phyloP scores from a whole-genome alignment of 1,140 invertebrate genomes.

The Ostrea denselamellosa region DNA sequence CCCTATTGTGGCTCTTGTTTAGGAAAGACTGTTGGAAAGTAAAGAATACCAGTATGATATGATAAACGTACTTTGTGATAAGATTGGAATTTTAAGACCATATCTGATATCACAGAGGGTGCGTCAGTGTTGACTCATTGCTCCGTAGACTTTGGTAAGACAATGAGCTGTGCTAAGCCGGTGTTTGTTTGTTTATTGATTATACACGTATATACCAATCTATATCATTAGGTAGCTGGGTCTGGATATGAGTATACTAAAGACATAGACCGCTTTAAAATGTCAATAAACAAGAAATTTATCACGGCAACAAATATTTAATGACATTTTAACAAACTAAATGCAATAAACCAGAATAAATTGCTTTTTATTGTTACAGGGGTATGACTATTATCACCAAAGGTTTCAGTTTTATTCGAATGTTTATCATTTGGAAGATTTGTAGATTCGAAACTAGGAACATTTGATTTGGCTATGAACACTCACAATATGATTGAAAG shows the following conservation, averaged over 20 bases:
- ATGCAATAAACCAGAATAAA: slow-evolving; percentile 22
- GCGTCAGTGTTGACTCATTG: not conserved
- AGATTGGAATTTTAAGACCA: not conserved
- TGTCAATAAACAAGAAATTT: slow-evolving; percentile 31
- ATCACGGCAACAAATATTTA: slow-evolving; percentile 16
- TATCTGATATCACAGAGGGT: not conserved
- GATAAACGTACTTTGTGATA: too few relatives aligned
- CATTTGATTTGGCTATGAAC: not conserved
- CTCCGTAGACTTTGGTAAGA: not conserved
- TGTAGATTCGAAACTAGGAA: not conserved
- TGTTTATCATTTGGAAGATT: not conserved
- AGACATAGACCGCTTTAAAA: not conserved
- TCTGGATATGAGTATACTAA: not conserved
- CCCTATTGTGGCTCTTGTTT: too few relatives aligned
- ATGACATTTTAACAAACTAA: slow-evolving; percentile 24
- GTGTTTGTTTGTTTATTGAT: slow-evolving; percentile 26
- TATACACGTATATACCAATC: slow-evolving; percentile 10
- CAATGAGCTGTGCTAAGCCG: slow-evolving; percentile 6
- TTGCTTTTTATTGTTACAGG: not conserved
- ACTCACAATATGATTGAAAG: not conserved
- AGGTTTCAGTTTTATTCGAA: not conserved
- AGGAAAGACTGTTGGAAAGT: too few relatives aligned
- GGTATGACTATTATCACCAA: not conserved
- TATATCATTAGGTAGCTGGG: not conserved
- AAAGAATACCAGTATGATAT: too few relatives aligned